Evolutionary conservation across 2,113 vertebrate genomes (phyloP), one percentile per base, ranked within the genome.

Genomic region (Apodemus sylvaticus): DNA sequence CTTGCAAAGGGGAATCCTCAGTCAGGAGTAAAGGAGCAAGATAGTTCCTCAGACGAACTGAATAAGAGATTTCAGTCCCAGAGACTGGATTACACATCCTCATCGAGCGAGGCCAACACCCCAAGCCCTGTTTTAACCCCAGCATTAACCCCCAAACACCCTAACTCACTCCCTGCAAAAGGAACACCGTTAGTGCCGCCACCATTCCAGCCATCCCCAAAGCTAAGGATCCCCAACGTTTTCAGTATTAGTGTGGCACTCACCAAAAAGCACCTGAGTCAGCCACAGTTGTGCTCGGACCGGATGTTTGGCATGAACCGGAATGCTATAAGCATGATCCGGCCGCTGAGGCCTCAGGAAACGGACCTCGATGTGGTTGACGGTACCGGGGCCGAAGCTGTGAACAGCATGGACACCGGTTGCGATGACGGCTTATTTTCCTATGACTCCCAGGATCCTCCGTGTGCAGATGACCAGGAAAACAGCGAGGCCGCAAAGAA

Each of bases 271-370:
- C 99, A 99, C 95, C 98, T 99, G n/a, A 99, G 99, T 97, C 99
- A 99, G 97, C 99, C 99, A 3, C 99, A 99, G 7, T 95, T 99
- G 97, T 98, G 99, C 97, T 99, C 98, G 0, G 99, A 99, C 92
- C 98, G 98, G 4, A 96, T 99, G 66, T 99, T 99, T 79, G 99
- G 99, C 14, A 98, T 98, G 36, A 99, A 99, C 0, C 99, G 99
- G 81, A 99, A 99, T 45, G 99, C 99, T n/a, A 99, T 99, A 95
- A 99, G 99, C 98, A 99, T 99, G 99, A 99, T 99, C 81, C 99
- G 99, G 24, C 99, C 99, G 0, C 99, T 99, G 91, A 98, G 98
- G 60, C 99, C 99, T 12, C 99, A 99, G 97, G 99, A 99, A 97
- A 99, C 99, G 0, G 99, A 99, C 97, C 98, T 99, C 10, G 99